These are phyloP conservation scores for Rachycentron canadum DNA, from an alignment of 2,797 vertebrate genomes.

Conservation along the genomic window DNA sequence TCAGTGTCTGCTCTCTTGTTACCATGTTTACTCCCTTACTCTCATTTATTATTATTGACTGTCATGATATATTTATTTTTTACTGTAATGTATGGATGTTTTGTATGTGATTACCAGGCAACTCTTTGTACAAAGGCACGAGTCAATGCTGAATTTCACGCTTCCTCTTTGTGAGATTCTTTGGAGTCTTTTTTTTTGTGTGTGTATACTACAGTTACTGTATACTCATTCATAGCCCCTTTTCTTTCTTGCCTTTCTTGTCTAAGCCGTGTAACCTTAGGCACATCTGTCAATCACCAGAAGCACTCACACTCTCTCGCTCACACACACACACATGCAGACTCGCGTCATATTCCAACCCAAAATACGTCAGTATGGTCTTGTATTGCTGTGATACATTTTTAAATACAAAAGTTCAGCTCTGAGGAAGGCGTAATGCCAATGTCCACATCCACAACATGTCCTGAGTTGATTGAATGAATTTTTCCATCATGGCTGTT, in stretches of 20 bases:
- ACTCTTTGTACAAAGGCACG: slow-evolving; percentile 94
- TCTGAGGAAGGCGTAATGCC: slow-evolving; percentile 28
- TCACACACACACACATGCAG: slow-evolving; percentile 4
- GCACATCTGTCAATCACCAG: slow-evolving; percentile 25
- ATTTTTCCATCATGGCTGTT: slow-evolving; percentile 58
- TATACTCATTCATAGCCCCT: slow-evolving; percentile 16
- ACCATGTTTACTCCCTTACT: slow-evolving; percentile 67
- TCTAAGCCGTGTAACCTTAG: slow-evolving; percentile 36
- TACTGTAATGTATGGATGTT: slow-evolving; percentile 87
- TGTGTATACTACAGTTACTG: slow-evolving; percentile 51
- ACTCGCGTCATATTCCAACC: slow-evolving; percentile 17
- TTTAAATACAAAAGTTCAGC: slow-evolving; percentile 19
- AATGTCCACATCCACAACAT: neutral
- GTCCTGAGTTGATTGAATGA: slow-evolving; percentile 28
- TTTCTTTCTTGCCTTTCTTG: slow-evolving; percentile 21
- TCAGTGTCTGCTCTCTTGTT: slow-evolving; percentile 59
- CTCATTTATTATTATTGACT: slow-evolving; percentile 68
- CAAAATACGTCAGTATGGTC: slow-evolving; percentile 34
- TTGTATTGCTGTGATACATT: slow-evolving; percentile 41
- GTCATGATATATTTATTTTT: slow-evolving; percentile 72
- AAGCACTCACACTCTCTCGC: slow-evolving; percentile 1
- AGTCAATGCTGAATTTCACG: slow-evolving; percentile 87
- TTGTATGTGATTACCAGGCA: slow-evolving; percentile 85
- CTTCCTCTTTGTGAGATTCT: slow-evolving; percentile 51
- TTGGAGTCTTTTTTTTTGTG: neutral